Percentiles rank a stretch among this genome's conserved stretches.
phyloP scores from a whole-genome alignment of 2,888 invertebrate species.

The Autographa pulchrina region DNA sequence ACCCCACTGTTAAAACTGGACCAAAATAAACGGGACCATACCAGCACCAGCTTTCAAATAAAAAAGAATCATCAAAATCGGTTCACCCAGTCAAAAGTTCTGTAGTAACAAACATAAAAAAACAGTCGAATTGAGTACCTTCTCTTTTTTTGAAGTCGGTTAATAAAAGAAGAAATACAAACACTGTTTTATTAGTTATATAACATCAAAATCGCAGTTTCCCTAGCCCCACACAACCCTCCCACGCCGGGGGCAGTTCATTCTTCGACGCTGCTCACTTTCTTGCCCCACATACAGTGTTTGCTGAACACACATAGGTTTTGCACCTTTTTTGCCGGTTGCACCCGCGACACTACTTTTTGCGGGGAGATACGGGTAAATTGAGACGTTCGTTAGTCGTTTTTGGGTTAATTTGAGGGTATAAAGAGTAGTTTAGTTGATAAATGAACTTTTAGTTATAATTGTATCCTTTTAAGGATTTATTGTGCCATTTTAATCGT shows the following conservation, averaged over 20 bases:
- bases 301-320: constrained; percentile 51
- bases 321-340: constrained; percentile 47
- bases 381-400: constrained; percentile 21
- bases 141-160: too few species aligned
- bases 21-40: too few species aligned
- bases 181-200: background rate
- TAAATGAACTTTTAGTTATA: background rate
- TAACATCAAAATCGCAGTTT: constrained; percentile 23
- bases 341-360: constrained; percentile 48
- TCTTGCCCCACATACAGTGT: constrained; percentile 47
- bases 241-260: constrained; percentile 47
- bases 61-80: too few species aligned
- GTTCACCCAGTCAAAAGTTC: too few species aligned
- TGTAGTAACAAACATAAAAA: too few species aligned
- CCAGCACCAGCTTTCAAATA: too few species aligned
- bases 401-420: constrained; percentile 18
- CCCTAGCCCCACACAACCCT: constrained; percentile 39
- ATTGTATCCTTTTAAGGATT: background rate
- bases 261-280: constrained; percentile 55
- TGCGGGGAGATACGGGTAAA: constrained; percentile 24
- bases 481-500: too few species aligned
- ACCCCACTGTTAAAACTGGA: too few species aligned
- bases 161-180: background rate
- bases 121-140: too few species aligned
- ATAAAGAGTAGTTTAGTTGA: constrained; percentile 8